Conservation (phyloP, 2,113 vertebrate species). For the Saiga tatarica region DNA sequence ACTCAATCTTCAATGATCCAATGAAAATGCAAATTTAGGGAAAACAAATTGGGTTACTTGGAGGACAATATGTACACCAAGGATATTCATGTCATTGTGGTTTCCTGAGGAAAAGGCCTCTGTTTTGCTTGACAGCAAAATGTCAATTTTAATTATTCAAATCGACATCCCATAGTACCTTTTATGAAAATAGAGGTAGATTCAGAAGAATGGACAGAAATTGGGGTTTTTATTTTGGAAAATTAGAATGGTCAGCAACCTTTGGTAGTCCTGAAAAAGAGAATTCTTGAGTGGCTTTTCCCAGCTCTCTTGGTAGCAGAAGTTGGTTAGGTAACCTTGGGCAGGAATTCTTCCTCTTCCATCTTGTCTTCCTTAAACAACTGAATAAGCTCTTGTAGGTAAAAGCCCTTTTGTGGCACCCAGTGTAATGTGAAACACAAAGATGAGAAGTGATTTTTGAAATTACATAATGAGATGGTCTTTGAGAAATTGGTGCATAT, state of each 20-base stretch:
- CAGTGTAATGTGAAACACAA: background rate
- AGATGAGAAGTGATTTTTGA: background rate
- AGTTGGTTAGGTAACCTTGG: background rate
- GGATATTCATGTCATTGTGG: slow-evolving; percentile 42
- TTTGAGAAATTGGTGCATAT: background rate
- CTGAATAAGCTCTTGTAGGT: background rate
- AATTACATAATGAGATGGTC: background rate
- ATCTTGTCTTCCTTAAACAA: background rate
- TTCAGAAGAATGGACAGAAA: slow-evolving; percentile 53
- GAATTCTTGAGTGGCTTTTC: background rate
- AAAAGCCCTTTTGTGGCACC: background rate
- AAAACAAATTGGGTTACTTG: slow-evolving; percentile 65
- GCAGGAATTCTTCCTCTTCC: background rate
- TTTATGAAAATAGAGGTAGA: slow-evolving; percentile 70
- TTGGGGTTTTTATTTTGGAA: slow-evolving; percentile 6
- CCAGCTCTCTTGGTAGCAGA: background rate
- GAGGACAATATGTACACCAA: slow-evolving; percentile 49
- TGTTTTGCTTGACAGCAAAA: slow-evolving; percentile 73
- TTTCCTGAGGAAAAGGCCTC: slow-evolving; percentile 61
- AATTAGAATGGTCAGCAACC: background rate
- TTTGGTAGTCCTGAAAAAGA: background rate
- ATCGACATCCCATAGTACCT: slow-evolving; percentile 42
- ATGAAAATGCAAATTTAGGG: slow-evolving; percentile 64
- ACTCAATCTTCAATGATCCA: slow-evolving; percentile 54
- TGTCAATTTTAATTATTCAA: slow-evolving; percentile 76